phyloP scores from a whole-genome alignment of 2,113 vertebrate species.

The Candoia aspera region DNA sequence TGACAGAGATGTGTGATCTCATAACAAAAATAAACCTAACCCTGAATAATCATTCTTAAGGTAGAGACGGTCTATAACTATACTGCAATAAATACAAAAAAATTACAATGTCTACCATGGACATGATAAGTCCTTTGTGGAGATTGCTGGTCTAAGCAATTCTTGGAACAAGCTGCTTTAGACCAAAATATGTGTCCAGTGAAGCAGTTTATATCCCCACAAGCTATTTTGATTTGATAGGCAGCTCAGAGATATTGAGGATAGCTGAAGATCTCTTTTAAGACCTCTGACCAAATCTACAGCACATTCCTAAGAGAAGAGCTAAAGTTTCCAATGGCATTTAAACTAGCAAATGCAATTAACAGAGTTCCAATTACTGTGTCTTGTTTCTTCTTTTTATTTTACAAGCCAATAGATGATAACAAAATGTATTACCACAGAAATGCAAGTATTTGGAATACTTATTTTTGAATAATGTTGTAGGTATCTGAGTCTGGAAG shows the following conservation, averaged over 20 bases:
- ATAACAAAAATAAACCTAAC: slow-evolving; percentile 37
- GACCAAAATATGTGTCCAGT: slow-evolving; percentile 45
- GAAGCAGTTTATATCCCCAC: slow-evolving; percentile 47
- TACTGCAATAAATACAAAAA: slow-evolving; percentile 26
- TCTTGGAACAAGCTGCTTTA: neutral
- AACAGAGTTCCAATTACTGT: slow-evolving; percentile 55
- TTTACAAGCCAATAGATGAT: slow-evolving; percentile 49
- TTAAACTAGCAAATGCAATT: slow-evolving; percentile 59
- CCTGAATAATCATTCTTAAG: slow-evolving; percentile 20
- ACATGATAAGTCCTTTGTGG: slow-evolving; percentile 47
- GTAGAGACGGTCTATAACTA: neutral
- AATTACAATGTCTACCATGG: slow-evolving; percentile 30
- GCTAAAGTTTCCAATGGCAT: slow-evolving; percentile 42
- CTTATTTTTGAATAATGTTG: neutral
- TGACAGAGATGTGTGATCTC: slow-evolving; percentile 5
- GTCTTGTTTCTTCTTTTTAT: slow-evolving; percentile 9
- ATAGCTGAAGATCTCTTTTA: slow-evolving; percentile 52
- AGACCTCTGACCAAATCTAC: slow-evolving; percentile 43
- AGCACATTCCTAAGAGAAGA: slow-evolving; percentile 47
- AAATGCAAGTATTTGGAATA: slow-evolving; percentile 41
- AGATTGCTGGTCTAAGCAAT: slow-evolving; percentile 58
- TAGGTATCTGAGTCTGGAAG: neutral
- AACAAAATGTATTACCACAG: slow-evolving; percentile 62
- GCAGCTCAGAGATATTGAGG: slow-evolving; percentile 39
- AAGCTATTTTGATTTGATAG: slow-evolving; percentile 59